Percentiles rank a stretch among this genome's conserved stretches.
Evolutionary conservation across 2,113 vertebrate genomes (phyloP).

Genomic region (Syngnathus typhle): DNA sequence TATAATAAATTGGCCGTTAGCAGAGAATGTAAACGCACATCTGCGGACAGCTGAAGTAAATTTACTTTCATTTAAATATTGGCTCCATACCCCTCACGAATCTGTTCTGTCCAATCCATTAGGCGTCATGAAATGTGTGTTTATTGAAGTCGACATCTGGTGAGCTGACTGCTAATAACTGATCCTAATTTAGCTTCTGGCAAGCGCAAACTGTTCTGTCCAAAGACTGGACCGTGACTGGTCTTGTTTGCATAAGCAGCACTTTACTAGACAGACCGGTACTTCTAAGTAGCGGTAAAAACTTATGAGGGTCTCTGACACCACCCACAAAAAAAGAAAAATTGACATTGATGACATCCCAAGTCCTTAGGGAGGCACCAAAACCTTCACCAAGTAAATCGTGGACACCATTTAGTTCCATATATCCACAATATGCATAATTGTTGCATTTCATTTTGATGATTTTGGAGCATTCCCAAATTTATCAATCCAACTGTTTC

Average conservation of each 20-base stretch:
- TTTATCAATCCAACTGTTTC: neutral
- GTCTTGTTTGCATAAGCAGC: constrained; percentile 7
- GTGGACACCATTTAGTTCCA: neutral
- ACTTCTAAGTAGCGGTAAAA: neutral
- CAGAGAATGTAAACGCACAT: constrained; percentile 50
- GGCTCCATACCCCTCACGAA: constrained; percentile 32
- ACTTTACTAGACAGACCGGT: neutral
- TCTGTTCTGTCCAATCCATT: constrained; percentile 37
- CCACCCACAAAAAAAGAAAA: neutral
- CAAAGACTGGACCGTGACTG: constrained; percentile 20
- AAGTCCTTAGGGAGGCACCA: neutral
- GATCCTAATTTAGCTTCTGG: constrained; percentile 57
- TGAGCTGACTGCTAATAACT: constrained; percentile 53
- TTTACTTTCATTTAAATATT: constrained; percentile 50
- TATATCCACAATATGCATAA: neutral
- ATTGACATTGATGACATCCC: neutral
- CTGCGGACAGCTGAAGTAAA: constrained; percentile 45
- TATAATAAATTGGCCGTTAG: constrained; percentile 49
- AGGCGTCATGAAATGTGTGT: constrained; percentile 47
- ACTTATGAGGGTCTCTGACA: neutral
- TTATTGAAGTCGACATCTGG: constrained; percentile 62
- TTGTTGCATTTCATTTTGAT: neutral
- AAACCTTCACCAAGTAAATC: neutral
- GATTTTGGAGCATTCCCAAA: neutral
- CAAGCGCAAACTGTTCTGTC: constrained; percentile 29